These are phyloP conservation scores for Biston betularia DNA, from an alignment of 2,888 invertebrate genomes.

Conservation along the genomic window DNA sequence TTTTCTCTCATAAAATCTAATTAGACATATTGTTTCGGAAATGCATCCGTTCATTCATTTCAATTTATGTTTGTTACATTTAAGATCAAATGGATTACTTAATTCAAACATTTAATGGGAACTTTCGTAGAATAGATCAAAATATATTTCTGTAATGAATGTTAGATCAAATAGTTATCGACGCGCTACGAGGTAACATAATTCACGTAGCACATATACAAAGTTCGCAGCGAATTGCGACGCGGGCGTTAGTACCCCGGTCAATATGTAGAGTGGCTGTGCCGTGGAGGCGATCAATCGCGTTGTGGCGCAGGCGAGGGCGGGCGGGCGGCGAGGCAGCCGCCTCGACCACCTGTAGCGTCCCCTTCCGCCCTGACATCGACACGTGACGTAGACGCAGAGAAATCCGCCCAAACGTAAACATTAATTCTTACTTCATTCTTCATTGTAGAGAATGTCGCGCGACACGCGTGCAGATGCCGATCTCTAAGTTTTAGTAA, in stretches of 20 bases:
- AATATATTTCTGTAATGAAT: constrained; percentile 5
- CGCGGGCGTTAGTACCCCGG: constrained; percentile 81
- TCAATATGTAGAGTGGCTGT: constrained; percentile 85
- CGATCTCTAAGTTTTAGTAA: constrained; percentile 80
- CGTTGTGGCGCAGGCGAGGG: constrained; percentile 66
- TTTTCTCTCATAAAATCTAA: neutral
- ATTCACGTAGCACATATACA: constrained; percentile 68
- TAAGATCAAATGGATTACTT: neutral
- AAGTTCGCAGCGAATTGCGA: constrained; percentile 74
- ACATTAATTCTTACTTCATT: constrained; percentile 85
- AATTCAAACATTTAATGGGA: neutral
- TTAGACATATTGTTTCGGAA: neutral
- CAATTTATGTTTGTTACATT: neutral
- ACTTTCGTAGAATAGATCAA: neutral
- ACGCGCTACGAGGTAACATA: constrained; percentile 47
- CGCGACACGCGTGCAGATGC: constrained; percentile 76
- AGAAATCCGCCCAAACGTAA: constrained; percentile 86
- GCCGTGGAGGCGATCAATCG: constrained; percentile 83
- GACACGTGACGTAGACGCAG: constrained; percentile 84
- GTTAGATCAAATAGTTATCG: constrained; percentile 22
- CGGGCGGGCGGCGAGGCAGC: constrained; percentile 48
- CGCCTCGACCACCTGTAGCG: constrained; percentile 78
- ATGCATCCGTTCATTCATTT: neutral
- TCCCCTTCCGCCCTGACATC: constrained; percentile 62
- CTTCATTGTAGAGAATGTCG: constrained; percentile 83